phyloP scores from a whole-genome alignment of 2,888 invertebrate genomes.

The Cosmia trapezina region DNA sequence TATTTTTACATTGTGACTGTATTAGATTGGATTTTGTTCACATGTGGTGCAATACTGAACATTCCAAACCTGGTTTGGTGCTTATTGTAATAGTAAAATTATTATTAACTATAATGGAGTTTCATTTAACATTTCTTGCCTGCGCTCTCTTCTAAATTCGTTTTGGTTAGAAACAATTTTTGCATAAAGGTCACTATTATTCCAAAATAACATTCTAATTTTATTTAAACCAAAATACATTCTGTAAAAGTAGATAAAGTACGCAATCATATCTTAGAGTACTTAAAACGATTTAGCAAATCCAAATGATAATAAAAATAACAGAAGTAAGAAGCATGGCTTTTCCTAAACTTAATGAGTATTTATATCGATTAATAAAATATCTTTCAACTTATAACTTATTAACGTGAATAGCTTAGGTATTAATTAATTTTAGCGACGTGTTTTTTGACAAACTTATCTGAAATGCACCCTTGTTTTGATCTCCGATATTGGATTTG shows the following conservation, averaged over 20 bases:
- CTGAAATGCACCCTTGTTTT: conserved; percentile 12
- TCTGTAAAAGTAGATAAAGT: conserved; percentile 48
- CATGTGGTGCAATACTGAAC: conserved; percentile 89
- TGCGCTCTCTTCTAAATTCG: conserved; percentile 73
- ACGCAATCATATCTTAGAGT: conserved; percentile 67
- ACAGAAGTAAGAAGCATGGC: conserved; percentile 71
- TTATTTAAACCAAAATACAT: conserved; percentile 40
- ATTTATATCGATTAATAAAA: conserved; percentile 76
- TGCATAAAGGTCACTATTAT: conserved; percentile 87
- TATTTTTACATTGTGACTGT: conserved; percentile 76
- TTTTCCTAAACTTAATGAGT: conserved; percentile 76
- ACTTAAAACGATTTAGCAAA: conserved; percentile 65
- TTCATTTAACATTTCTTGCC: conserved; percentile 84
- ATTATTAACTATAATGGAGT: conserved; percentile 82
- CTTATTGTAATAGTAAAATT: conserved; percentile 88
- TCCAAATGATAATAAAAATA: conserved; percentile 63
- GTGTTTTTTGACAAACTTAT: conserved; percentile 76
- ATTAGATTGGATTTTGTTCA: conserved; percentile 82
- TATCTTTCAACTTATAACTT: conserved; percentile 80
- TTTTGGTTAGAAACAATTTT: conserved; percentile 57
- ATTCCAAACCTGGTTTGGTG: conserved; percentile 90
- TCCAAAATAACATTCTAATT: conserved; percentile 46
- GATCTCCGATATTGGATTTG: conserved; percentile 9
- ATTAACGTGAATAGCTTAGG: conserved; percentile 80
- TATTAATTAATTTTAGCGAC: conserved; percentile 72